Base-by-base conservation (phyloP, 2,888 invertebrate species). In the Anticlea derivata region DNA sequence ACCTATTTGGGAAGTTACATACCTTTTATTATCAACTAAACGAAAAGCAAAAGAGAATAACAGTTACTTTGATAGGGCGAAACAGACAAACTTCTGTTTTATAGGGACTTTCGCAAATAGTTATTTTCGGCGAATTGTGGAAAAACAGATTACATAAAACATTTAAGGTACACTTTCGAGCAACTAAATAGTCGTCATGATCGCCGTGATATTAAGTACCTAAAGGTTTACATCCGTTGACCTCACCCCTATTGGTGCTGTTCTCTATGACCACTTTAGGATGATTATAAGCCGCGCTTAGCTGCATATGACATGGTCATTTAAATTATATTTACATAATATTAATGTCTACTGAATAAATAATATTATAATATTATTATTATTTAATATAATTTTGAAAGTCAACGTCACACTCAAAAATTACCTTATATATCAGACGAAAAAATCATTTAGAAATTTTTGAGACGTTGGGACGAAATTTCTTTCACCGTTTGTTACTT, bases 21-120 rank as follows among this genome's bases (percentile, higher is more conserved):
- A 55, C 55, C 58, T 56, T 59, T 58, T 60, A 60, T 58, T 58
- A 58, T 50, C 60, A 54, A 58, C 60, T 62, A 56, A 62, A 51
- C 58, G 55, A 56, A 44, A 55, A 62, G 56, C 61, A 58, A 58
- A 54, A 48, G 47, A 52, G 47, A 45, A 59, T 58, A 60, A 55
- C 57, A 58, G 57, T 58, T 51, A 51, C 57, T 52, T 47, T 34
- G 43, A 50, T 43, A 43, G 38, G 47, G 46, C 30, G 46, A 58
- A 55, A 58, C 54, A 55, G 52, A 48, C 39, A 50, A 62, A 60
- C 61, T 62, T 61, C 51, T 61, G 58, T 50, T 58, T 60, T 62
- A 62, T 60, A 50, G 55, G 59, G 50, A 52, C 50, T 48, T 52
- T 60, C 54, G 55, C 50, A 59, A 57, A 56, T 52, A 50, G 55